Conservation (phyloP, 2,888 invertebrate genomes). For the Endotricha flammealis region DNA sequence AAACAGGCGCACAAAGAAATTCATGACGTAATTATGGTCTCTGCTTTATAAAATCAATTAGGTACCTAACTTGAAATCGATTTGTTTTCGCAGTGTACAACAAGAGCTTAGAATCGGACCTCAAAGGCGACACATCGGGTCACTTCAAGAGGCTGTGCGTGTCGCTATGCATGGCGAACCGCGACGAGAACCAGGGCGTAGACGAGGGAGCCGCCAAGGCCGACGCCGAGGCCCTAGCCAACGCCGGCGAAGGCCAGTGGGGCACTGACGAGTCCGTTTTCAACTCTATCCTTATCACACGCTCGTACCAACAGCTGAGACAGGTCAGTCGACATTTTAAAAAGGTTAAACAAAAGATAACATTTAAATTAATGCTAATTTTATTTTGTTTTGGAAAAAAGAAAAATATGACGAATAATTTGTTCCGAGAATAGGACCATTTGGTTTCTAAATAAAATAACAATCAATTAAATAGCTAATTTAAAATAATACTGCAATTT, state of each 20-base stretch:
- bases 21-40: too few relatives aligned
- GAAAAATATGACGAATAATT: too few relatives aligned
- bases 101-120: conserved; percentile 88
- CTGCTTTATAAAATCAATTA: background rate
- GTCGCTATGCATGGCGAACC: conserved; percentile 91
- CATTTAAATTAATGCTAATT: too few relatives aligned
- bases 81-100: conserved; percentile 82
- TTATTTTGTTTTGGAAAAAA: too few relatives aligned
- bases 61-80: background rate
- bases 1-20: too few relatives aligned
- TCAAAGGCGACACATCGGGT: conserved; percentile 96
- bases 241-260: conserved; percentile 91
- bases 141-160: conserved; percentile 95
- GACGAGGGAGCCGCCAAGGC: conserved; percentile 88
- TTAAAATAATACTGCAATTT: too few relatives aligned
- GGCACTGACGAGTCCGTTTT: conserved; percentile 95
- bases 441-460: too few relatives aligned
- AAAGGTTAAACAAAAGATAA: too few relatives aligned
- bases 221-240: conserved; percentile 88
- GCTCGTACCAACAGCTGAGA: conserved; percentile 93
- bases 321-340: too few relatives aligned
- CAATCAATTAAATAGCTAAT: too few relatives aligned
- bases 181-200: conserved; percentile 92
- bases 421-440: too few relatives aligned
- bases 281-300: conserved; percentile 90